These are phyloP conservation scores for Selenia dentaria DNA, from an alignment of 2,888 invertebrate genomes.

Conservation along the genomic window DNA sequence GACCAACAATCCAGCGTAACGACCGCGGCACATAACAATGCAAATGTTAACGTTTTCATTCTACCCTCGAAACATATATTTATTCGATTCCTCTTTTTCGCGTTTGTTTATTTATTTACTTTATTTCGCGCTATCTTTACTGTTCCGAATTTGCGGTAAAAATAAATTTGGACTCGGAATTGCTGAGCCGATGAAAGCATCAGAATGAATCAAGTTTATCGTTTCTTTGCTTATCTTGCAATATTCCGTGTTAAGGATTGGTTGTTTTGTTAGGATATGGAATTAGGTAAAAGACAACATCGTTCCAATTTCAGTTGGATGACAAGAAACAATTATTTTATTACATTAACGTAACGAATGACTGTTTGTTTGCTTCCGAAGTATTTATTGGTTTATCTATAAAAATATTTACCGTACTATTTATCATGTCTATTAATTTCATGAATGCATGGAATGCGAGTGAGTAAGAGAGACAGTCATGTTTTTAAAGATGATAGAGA, in stretches of 20 bases:
- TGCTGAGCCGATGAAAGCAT: conserved; percentile 22
- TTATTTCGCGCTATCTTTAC: conserved; percentile 30
- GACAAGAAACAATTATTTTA: no score
- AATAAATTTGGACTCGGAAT: conserved; percentile 25
- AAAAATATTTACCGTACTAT: no score
- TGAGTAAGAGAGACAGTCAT: no score
- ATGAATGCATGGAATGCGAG: no score
- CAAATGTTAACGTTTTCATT: conserved; percentile 40
- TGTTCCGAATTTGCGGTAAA: conserved; percentile 24
- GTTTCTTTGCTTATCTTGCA: conserved; percentile 19
- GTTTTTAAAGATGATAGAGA: no score
- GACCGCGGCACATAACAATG: conserved; percentile 37
- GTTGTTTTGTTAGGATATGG: neutral
- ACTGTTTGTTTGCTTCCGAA: no score
- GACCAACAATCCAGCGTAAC: neutral
- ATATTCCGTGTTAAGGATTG: conserved; percentile 1
- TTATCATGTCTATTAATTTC: no score
- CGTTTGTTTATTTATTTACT: conserved; percentile 38
- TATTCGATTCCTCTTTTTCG: conserved; percentile 34
- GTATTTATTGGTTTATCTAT: no score
- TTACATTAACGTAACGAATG: no score
- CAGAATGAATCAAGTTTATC: conserved; percentile 24
- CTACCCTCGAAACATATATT: conserved; percentile 33
- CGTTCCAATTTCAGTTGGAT: no score
- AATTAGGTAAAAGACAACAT: no score